Base-by-base conservation (phyloP, 2,888 invertebrate genomes). In the Leptinotarsa haldemani region DNA sequence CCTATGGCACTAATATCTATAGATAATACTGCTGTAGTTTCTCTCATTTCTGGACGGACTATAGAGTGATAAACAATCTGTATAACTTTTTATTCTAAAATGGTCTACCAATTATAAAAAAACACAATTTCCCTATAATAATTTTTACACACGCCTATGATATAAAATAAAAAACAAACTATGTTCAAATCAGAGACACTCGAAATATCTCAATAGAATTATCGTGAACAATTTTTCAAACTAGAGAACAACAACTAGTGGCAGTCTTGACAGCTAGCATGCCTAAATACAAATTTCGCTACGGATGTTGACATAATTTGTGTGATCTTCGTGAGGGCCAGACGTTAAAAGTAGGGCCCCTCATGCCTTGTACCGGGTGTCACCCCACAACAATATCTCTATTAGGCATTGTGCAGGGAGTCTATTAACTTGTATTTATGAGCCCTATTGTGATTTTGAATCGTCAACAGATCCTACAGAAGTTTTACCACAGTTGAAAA, bases 351-450 rank as follows among this genome's bases (percentile, higher is more conserved):
- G 47, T 65, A 63, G 71, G 65, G 65, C 70, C 74, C 75, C 72
- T 74, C 71, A 69, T 70, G 56, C 70, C 71, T 72, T 70, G 18
- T 71, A 76, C 74, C 81, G 79, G 81, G 80, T 83, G 83, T 84
- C 85, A 84, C 82, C 81, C 81, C 67, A 74, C 77, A 80, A 86
- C 86, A 86, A 86, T 86, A 84, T 85, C 86, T 86, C 86, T 86
- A 86, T 86, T 86, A 86, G 53, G 81, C 80, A 74, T 74, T 76
- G 86, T 86, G 78, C 77, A 12, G 70, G 74, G 77, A 85, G 82
- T 86, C 85, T 85, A 86, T 86, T 86, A 86, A 86, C 84, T 85
- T 84, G 85, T 84, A 86, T 86, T 86, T 86, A 86, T 83, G 80
- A 77, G 77, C 73, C 77, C 78, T 70, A 75, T 80, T 79, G 78